These are phyloP conservation scores for Planococcus citri DNA, from an alignment of 1,140 invertebrate species.

Conservation along the genomic window DNA sequence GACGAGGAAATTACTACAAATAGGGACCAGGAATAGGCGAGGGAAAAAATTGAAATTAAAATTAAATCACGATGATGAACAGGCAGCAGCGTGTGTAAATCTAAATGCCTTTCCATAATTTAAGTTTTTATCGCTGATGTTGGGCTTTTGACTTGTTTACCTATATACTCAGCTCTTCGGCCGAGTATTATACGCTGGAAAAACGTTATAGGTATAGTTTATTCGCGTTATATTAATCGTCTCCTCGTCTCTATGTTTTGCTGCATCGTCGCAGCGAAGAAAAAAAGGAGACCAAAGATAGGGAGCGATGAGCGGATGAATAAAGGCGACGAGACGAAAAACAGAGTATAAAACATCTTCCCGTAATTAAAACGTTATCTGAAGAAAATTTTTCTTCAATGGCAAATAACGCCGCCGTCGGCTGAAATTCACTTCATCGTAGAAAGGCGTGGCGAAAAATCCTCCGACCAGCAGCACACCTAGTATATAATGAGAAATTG, in stretches of 20 bases:
- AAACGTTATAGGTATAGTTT: background rate
- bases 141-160: background rate
- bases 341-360: too few species aligned
- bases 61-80: too few species aligned
- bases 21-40: background rate
- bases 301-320: too few species aligned
- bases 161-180: background rate
- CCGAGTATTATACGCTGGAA: background rate
- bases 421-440: background rate
- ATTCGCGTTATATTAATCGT: background rate
- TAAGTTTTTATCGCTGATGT: background rate
- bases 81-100: background rate
- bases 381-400: background rate
- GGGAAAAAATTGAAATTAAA: background rate
- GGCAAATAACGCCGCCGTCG: background rate
- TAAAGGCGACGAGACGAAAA: too few species aligned
- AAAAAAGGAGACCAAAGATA: too few species aligned
- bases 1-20: background rate
- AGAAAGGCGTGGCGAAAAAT: background rate
- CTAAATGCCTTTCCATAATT: background rate
- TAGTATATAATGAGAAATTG: slow-evolving; percentile 6
- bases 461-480: background rate
- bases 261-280: background rate
- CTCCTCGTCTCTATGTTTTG: too few species aligned
- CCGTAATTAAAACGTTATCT: slow-evolving; percentile 1